Percentiles rank a stretch among this genome's conserved stretches.
Conservation (phyloP, 2,797 vertebrate genomes). For the Chiroxiphia lanceolata region DNA sequence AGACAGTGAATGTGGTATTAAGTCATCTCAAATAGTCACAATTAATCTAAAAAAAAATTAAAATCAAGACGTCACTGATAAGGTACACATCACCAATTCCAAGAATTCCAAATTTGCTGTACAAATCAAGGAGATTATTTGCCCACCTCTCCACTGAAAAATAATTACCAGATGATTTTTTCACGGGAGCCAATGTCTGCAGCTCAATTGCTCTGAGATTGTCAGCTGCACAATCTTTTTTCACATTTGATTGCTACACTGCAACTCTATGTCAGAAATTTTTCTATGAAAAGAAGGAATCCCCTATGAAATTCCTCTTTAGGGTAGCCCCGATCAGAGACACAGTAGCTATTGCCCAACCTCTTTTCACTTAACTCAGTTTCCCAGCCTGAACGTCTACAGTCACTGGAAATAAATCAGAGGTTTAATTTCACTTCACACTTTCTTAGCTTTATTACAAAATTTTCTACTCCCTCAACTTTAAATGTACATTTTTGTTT, state of each 20-base stretch:
- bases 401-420: not conserved
- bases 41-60: not conserved
- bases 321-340: not conserved
- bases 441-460: not conserved
- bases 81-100: not conserved
- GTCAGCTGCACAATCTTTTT: not conserved
- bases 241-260: not conserved
- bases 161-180: not conserved
- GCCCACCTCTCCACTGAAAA: not conserved
- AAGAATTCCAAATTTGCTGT: not conserved
- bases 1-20: not conserved
- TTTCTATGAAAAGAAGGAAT: not conserved
- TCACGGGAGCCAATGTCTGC: not conserved
- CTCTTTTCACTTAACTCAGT: not conserved
- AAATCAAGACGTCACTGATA: not conserved
- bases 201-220: not conserved
- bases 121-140: not conserved
- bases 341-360: not conserved
- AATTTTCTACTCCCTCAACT: not conserved
- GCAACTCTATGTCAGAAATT: not conserved
- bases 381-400: not conserved
- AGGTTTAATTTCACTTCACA: not conserved
- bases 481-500: not conserved
- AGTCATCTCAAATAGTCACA: not conserved
- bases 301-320: not conserved